phyloP scores from a whole-genome alignment of 2,113 vertebrate genomes.

The Phrynocephalus versicolor region DNA sequence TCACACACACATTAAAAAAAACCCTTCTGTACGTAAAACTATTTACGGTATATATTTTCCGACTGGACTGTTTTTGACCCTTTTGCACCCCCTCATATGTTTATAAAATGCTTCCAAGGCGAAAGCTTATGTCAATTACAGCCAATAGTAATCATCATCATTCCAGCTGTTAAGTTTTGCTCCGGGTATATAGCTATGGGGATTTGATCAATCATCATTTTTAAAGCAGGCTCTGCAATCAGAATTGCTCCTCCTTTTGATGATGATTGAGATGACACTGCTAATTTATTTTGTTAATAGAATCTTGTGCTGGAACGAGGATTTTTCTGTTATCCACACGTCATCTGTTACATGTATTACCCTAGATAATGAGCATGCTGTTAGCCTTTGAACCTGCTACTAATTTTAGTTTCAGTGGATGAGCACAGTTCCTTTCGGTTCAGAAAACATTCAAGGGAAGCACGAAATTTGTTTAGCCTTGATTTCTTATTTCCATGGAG shows the following conservation, averaged over 20 bases:
- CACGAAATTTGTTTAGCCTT: neutral
- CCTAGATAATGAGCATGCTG: slow-evolving; percentile 4
- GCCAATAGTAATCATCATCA: neutral
- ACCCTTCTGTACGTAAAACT: too few relatives aligned
- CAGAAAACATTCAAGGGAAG: neutral
- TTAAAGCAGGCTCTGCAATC: slow-evolving; percentile 1
- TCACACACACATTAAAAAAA: too few relatives aligned
- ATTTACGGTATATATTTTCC: too few relatives aligned
- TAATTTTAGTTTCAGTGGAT: slow-evolving; percentile 1
- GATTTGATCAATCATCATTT: slow-evolving; percentile 6
- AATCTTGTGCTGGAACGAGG: slow-evolving; percentile 20
- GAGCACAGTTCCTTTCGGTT: neutral
- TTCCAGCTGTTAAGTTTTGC: neutral
- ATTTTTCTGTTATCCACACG: neutral
- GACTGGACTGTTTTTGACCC: neutral
- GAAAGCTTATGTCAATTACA: neutral
- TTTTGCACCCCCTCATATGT: neutral
- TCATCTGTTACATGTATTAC: slow-evolving; percentile 9
- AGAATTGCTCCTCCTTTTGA: neutral
- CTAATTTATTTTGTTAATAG: slow-evolving; percentile 37
- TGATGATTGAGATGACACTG: slow-evolving; percentile 8
- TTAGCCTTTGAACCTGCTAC: neutral
- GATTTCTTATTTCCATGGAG: neutral
- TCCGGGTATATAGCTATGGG: neutral
- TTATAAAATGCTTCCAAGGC: neutral